Evolutionary conservation across 2,797 vertebrate species (phyloP), one percentile per base, ranked within the genome.

Genomic region (Macroramphosus scolopax): DNA sequence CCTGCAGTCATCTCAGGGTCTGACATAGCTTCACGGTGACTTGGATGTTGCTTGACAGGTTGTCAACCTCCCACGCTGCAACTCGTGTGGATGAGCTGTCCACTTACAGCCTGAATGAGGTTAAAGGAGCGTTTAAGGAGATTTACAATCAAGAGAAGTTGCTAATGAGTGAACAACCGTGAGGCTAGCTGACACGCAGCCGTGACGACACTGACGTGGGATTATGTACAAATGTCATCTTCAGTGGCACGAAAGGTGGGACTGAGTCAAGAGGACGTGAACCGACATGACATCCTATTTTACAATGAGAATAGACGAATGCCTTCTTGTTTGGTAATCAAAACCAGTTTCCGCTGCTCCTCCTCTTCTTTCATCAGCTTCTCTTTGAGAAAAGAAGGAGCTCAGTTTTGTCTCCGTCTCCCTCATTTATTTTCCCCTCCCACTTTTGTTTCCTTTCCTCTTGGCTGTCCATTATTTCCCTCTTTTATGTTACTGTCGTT

Each of bases 101-200:
- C 25, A 45, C 41, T 63, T 57, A 72, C 25, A 39, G 22, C 4
- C 37, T 15, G 20, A 47, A 54, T 31, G 37, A 48, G 51, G 32
- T 61, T 34, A 35, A 55, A 60, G 42, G 49, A 55, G 48, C 48
- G 40, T 31, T 50, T 43, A n/a, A 56, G 51, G 56, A 63, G 48
- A 59, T 51, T 63, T 53, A 50, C 5, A 69, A 68, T 69, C 25
- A 52, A 36, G 25, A 47, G 20, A 30, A 2, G 30, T 3, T 18
- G 40, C 42, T 62, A 33, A 68, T 52, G 56, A 67, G 5, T n/a
- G 15, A 26, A 16, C 4, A n/a, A 41, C 1, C 8, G 26, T 36
- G 26, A 38, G 30, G 13, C 0, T 0, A 2, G 22, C 15, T 10
- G 18, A 48, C 39, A 40, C 38, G 51, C 36, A 4, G 36, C 30